Evolutionary conservation across 2,888 invertebrate genomes (phyloP), one percentile per base, ranked within the genome.

Genomic region (Drosophila ustulata): DNA sequence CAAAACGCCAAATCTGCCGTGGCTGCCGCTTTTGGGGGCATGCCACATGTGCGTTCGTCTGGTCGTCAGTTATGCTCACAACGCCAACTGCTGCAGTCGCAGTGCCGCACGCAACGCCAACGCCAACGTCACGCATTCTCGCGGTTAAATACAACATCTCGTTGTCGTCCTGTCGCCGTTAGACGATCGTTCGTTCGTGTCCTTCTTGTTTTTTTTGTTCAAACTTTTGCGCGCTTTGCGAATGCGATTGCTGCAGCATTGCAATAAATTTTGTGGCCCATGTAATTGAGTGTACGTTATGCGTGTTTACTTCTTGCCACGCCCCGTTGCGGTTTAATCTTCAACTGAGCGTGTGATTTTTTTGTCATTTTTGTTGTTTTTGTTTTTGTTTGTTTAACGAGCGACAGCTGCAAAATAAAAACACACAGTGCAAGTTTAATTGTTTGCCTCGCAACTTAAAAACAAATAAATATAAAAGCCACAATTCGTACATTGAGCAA

Each of bases 71-170:
- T 88, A 70, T 74, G 88, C 75, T 70, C 66, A 68, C 68, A 87
- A 82, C 83, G 88, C 77, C 88, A 82, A 82, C 82, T 66, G 86
- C 86, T 82, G 69, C 78, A 85, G 88, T 85, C 86, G 82, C 78
- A 70, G 55, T 62, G 75, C 58, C 52, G 63, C 64, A 77, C 64
- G 50, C 55, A 71, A 73, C 77, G 74, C 79, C 64, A 77, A 43
- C 39, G 23, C 25, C 7, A 11, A 23, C 5, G 47, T 62, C 43
- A 43, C n/a, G n/a, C 18, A 18, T 18, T 18, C 18, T 18, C 18
- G 53, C 53, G 39, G 53, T 30, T 30, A 28, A 47, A 32, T 45
- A 43, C 11, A 52, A 34, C 30, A 18, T 49, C 39, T 39, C 57
- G 52, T 57, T n/a, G 30, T 62, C 56, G 59, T 66, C 50, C 67